Evolutionary conservation across 2,797 vertebrate species (phyloP), one percentile per base, ranked within the genome.

Genomic region (Syngnathus acus): DNA sequence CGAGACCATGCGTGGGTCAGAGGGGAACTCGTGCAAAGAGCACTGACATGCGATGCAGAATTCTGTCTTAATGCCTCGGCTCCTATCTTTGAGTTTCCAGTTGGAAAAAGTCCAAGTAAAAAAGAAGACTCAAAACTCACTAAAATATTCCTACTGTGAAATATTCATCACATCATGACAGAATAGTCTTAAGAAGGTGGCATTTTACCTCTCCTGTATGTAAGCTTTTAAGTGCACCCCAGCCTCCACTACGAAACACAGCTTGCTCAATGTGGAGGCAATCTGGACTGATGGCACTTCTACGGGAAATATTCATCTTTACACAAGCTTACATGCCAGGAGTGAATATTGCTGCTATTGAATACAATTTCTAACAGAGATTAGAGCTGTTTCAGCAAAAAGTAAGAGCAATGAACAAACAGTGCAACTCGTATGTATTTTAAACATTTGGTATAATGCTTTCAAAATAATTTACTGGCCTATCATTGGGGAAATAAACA

Each of bases 161-260:
- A 89, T 86, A 89, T 89, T 87, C 72, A 88, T 87, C 74, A 77
- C 75, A 74, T 85, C 81, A 68, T 68, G 73, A 71, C 75, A 67
- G 82, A 79, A 83, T 82, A 82, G 80, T 84, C 74, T 81, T 66
- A 75, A 73, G 76, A 82, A 69, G 3, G n/a, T 81, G 74, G 74
- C 77, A 67, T 86, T 86, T 85, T 73, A 76, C 72, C 76, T 79
- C 68, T 63, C 40, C 42, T 26, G 60, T 59, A 72, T 62, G 11
- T 72, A 32, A 81, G 73, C 70, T 78, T 77, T 74, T 68, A 68
- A 72, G 69, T 70, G 72, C 63, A 50, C 60, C 21, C 4, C 54
- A 4, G 62, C 78, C 67, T 68, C 21, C 65, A 67, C 62, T 38
- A 54, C 64, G 66, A 71, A 71, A 73, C 67, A 23, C 64, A 64